phyloP scores from a whole-genome alignment of 2,888 invertebrate species.

The Andrena haemorrhoa region DNA sequence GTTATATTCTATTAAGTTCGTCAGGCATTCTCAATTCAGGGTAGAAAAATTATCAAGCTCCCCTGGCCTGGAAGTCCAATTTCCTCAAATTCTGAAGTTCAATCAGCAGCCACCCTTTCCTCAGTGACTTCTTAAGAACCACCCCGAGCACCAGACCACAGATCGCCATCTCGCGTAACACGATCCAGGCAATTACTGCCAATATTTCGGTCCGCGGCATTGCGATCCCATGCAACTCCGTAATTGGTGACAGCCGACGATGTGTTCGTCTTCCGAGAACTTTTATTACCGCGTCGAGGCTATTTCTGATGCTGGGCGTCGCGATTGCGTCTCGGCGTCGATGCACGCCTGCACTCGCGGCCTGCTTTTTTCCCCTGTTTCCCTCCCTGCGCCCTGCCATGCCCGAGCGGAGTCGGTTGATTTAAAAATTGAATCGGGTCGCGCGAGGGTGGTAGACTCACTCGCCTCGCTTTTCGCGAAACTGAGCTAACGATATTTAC shows the following conservation, averaged over 20 bases:
- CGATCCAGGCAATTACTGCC: slow-evolving; percentile 54
- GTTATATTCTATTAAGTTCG: no score
- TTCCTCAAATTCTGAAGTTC: no score
- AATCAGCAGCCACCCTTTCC: no score
- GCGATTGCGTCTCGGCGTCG: slow-evolving; percentile 47
- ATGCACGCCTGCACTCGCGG: slow-evolving; percentile 39
- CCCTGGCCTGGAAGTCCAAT: no score
- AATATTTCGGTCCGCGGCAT: slow-evolving; percentile 52
- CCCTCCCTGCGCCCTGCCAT: not conserved
- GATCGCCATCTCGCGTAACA: slow-evolving; percentile 39
- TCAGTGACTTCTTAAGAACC: not conserved
- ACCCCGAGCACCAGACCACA: no score
- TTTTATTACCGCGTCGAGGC: slow-evolving; percentile 53
- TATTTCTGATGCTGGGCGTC: slow-evolving; percentile 58
- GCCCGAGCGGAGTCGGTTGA: slow-evolving; percentile 23
- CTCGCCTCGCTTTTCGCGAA: slow-evolving; percentile 41
- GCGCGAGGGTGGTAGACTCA: slow-evolving; percentile 46
- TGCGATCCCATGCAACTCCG: slow-evolving; percentile 37
- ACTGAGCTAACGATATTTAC: not conserved
- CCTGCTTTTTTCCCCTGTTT: slow-evolving; percentile 25
- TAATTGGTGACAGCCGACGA: slow-evolving; percentile 59
- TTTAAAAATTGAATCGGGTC: slow-evolving; percentile 70
- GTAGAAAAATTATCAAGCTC: no score
- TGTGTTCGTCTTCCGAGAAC: slow-evolving; percentile 55
- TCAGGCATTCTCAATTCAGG: no score